Evolutionary conservation across 2,797 vertebrate species (phyloP).

Genomic region (Lagocephalus sceleratus): DNA sequence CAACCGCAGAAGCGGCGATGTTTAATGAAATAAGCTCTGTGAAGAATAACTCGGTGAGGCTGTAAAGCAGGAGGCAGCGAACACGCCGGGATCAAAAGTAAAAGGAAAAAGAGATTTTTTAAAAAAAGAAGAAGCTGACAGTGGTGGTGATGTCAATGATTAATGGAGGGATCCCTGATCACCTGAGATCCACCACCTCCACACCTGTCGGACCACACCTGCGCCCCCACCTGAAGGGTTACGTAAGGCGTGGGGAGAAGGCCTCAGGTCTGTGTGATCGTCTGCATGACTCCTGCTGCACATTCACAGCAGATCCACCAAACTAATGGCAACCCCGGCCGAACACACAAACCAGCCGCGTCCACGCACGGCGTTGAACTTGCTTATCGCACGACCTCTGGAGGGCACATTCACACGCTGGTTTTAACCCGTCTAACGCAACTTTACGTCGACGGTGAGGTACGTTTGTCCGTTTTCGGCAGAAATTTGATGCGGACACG

Average conservation of each 20-base stretch:
- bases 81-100: background rate
- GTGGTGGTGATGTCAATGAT: background rate
- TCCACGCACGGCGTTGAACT: background rate
- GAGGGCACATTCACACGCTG: background rate
- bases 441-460: no score
- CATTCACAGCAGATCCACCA: background rate
- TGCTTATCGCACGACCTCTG: constrained; percentile 23
- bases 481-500: background rate
- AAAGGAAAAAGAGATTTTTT: no score
- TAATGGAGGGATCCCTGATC: background rate
- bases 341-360: background rate
- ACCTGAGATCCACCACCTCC: constrained; percentile 13
- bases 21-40: constrained; percentile 4
- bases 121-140: background rate
- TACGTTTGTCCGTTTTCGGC: background rate
- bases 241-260: constrained; percentile 18
- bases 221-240: constrained; percentile 35
- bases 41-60: no score
- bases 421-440: background rate
- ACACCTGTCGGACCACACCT: constrained; percentile 69
- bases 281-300: background rate
- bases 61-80: no score
- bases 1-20: background rate
- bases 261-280: background rate
- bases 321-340: constrained; percentile 3